Evolutionary conservation across 2,888 invertebrate species (phyloP).

Genomic region (Dasysyrphus albostriatus): DNA sequence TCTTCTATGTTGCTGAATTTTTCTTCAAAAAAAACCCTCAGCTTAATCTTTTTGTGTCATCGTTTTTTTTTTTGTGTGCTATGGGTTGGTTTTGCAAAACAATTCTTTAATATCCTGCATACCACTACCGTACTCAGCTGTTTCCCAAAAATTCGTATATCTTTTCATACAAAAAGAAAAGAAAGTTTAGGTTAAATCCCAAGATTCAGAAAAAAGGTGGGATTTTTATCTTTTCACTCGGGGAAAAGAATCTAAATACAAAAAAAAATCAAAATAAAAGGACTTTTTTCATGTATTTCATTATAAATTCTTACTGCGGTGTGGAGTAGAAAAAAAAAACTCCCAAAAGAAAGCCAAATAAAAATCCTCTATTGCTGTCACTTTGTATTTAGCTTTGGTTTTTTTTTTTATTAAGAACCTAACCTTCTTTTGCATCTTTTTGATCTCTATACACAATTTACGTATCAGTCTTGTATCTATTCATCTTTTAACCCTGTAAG

Average conservation of each 20-base stretch:
- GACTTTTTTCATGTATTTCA: slow-evolving; percentile 68
- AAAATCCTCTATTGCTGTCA: slow-evolving; percentile 61
- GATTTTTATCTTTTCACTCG: slow-evolving; percentile 56
- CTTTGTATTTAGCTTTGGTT: slow-evolving; percentile 55
- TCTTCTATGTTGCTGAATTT: neutral
- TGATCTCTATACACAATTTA: slow-evolving; percentile 65
- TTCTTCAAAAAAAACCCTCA: slow-evolving; percentile 6
- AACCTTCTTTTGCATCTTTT: slow-evolving; percentile 23
- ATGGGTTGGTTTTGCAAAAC: slow-evolving; percentile 20
- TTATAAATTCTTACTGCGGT: slow-evolving; percentile 65
- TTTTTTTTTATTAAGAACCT: slow-evolving; percentile 38
- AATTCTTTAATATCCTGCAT: slow-evolving; percentile 63
- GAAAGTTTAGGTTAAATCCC: neutral
- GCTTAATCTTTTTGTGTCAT: slow-evolving; percentile 39
- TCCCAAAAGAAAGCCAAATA: slow-evolving; percentile 37
- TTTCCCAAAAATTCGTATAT: slow-evolving; percentile 21
- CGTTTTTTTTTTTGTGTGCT: neutral
- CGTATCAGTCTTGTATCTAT: slow-evolving; percentile 66
- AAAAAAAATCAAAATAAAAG: slow-evolving; percentile 38
- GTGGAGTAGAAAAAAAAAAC: neutral
- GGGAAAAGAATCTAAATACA: neutral
- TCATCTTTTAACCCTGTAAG: slow-evolving; percentile 55
- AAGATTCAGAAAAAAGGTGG: slow-evolving; percentile 22
- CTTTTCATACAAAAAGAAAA: neutral
- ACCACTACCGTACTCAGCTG: slow-evolving; percentile 29